Base-by-base conservation (phyloP, 2,888 invertebrate genomes). In the Trissoscelio sp. region DNA sequence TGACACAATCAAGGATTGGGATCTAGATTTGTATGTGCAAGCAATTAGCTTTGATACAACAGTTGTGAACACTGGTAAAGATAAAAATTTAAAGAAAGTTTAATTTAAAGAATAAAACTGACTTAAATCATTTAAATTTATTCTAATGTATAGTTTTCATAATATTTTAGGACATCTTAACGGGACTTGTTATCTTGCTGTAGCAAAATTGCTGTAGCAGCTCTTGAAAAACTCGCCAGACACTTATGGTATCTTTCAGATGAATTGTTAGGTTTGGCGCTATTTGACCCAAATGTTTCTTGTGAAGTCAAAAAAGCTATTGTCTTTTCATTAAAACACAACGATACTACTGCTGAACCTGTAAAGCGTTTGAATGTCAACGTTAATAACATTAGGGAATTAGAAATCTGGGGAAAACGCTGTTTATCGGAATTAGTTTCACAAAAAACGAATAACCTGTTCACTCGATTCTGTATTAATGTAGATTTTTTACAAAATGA, bases 241-340 rank as follows among this genome's bases (percentile, higher is more conserved):
- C 77, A 81, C 55, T 39, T 81, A 12, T 81, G 81, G 78, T 74
- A 81, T 34, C 37, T 81, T 7, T 22, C 72, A 11, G 73, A 73
- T 9, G 69, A 78, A 42, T 6, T 74, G 7, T 34, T 57, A 0
- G 60, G 34, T 3, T 62, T 81, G 37, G 20, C 74, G 1, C 51
- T 81, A 12, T 78, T 78, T 39, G 75, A 80, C 31, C n/a, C 58
- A 7, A 28, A 62, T 12, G 22, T 80, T 48, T 14, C 69, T 16
- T 4, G 18, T 18, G 34, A 55, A 9, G 14, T 16, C 1, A 79
- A 79, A 60, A 74, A 11, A 34, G 7, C 44, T 55, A 60, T 60
- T 2, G 60, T 60, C 4, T 16, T 16, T 5, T 22, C 60, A 11
- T 16, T 60, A n/a, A n/a, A 60, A 42, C 39, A 34, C n/a, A 18